These are phyloP conservation scores for Trachelus iudaicus DNA, from an alignment of 2,888 invertebrate genomes.

Conservation along the genomic window DNA sequence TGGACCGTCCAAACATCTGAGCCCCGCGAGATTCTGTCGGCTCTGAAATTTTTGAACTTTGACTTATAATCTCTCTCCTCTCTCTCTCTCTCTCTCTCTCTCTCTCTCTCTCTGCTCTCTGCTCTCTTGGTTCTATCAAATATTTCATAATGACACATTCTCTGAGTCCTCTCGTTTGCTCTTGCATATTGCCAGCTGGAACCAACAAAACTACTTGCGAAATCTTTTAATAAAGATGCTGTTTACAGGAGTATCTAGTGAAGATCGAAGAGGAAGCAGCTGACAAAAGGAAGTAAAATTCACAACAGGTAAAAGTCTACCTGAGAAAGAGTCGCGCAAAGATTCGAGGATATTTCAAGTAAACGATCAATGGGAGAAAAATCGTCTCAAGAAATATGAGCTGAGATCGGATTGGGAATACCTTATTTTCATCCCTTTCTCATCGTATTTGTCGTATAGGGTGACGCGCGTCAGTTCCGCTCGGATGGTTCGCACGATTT, in stretches of 20 bases:
- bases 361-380: background rate
- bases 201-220: background rate
- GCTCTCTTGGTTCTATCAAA: background rate
- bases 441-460: background rate
- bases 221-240: background rate
- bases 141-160: background rate
- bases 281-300: background rate
- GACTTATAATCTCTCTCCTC: background rate
- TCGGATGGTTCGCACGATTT: slow-evolving; percentile 40
- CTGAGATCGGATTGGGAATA: slow-evolving; percentile 23
- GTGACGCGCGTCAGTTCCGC: slow-evolving; percentile 40
- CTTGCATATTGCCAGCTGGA: background rate
- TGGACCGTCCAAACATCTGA: background rate
- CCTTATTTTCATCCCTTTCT: background rate
- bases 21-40: background rate
- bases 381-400: background rate
- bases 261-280: background rate
- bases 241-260: background rate
- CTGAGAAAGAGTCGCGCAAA: background rate
- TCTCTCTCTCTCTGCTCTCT: slow-evolving; percentile 5
- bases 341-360: background rate
- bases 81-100: slow-evolving; percentile 12
- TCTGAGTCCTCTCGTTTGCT: background rate
- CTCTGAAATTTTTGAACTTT: slow-evolving; percentile 16
- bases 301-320: background rate